Conservation (phyloP, 2,797 vertebrate species). For the Dicrostonyx torquatus region DNA sequence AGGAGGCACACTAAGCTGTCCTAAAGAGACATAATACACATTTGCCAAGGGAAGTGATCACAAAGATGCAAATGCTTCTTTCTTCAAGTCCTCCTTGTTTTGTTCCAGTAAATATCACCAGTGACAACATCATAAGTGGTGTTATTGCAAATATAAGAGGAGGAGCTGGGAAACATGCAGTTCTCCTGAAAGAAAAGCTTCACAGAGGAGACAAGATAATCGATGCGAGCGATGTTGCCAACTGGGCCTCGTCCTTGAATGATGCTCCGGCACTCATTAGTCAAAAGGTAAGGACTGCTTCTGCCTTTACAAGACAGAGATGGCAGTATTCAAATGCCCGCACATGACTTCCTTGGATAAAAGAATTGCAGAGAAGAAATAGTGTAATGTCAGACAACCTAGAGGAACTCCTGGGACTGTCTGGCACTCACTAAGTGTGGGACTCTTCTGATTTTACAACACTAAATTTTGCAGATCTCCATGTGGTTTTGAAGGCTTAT, state of each 20-base stretch:
- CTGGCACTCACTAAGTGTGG: neutral
- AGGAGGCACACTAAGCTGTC: neutral
- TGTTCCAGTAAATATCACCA: slow-evolving; percentile 37
- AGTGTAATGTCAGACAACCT: neutral
- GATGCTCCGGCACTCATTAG: slow-evolving; percentile 88
- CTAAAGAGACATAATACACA: neutral
- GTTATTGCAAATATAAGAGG: slow-evolving; percentile 91
- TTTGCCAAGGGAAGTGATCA: neutral
- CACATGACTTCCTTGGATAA: neutral
- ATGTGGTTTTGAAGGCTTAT: neutral
- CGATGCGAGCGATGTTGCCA: slow-evolving; percentile 85
- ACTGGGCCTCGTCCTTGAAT: slow-evolving; percentile 89
- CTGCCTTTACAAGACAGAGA: slow-evolving; percentile 6
- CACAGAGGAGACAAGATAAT: slow-evolving; percentile 79
- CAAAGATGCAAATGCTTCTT: neutral
- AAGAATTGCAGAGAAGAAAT: neutral
- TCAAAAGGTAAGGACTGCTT: slow-evolving; percentile 87
- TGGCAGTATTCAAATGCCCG: neutral
- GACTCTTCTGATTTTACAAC: neutral
- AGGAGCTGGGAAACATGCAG: slow-evolving; percentile 85
- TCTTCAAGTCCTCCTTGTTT: slow-evolving; percentile 27
- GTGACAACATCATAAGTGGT: slow-evolving; percentile 86
- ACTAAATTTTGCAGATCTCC: neutral
- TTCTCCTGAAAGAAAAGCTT: slow-evolving; percentile 87
- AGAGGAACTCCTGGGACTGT: neutral